A percentile compares a stretch with the other conserved stretches of the same genome.
Conservation (phyloP, 2,797 vertebrate species). For the Ataeniobius toweri region DNA sequence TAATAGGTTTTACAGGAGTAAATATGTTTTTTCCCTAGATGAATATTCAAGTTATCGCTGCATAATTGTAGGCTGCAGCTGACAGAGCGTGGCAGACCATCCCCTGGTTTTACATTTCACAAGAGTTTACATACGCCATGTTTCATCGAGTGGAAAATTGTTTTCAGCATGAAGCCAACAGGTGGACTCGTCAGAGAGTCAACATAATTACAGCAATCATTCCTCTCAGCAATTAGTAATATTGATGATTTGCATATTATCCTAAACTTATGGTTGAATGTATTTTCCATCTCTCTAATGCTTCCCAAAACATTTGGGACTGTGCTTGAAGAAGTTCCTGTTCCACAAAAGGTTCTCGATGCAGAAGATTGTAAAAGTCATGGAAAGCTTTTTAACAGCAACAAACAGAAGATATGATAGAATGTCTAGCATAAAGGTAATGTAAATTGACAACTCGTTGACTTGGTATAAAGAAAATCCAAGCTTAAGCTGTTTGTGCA, state of each 20-base stretch:
- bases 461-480: not conserved
- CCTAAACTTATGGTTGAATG: constrained; percentile 25
- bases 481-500: not conserved
- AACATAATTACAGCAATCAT: constrained; percentile 71
- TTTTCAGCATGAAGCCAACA: constrained; percentile 75
- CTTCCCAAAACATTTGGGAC: constrained; percentile 33
- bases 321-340: not conserved
- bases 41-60: constrained; percentile 58
- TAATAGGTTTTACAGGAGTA: constrained; percentile 30
- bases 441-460: too few relatives aligned
- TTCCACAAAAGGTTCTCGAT: not conserved
- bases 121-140: constrained; percentile 69
- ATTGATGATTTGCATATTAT: constrained; percentile 71
- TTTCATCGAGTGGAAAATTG: constrained; percentile 77
- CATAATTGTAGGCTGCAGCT: constrained; percentile 74
- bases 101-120: constrained; percentile 71
- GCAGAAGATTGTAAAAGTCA: not conserved
- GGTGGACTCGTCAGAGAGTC: constrained; percentile 76
- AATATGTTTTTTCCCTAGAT: constrained; percentile 54
- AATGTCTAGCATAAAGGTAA: not conserved
- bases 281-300: constrained; percentile 28
- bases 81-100: constrained; percentile 63
- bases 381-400: not conserved
- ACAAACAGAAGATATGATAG: not conserved
- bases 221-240: constrained; percentile 71